Base-by-base conservation (phyloP, 2,888 invertebrate genomes). In the Octodonta nipae region DNA sequence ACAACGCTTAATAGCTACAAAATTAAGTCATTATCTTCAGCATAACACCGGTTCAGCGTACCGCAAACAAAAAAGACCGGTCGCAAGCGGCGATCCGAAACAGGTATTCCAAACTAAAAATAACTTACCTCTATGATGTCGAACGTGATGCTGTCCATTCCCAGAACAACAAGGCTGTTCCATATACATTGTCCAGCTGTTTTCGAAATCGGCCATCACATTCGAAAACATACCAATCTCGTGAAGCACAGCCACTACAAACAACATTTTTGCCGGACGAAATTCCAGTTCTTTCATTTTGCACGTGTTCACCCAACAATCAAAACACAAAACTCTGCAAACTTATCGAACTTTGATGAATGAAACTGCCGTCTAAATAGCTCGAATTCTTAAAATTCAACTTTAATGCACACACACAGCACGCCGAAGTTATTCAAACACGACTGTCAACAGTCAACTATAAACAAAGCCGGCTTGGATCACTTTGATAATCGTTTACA, bases 161-260 rank as follows among this genome's bases (percentile, higher is more conserved):
- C 71, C 68, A 34, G 71, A 64, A 58, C 75, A 75, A 55, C 75
- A 75, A 26, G 74, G 74, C 55, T 72, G 70, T 61, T 75, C 75
- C 64, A 70, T 71, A 56, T 68, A 75, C 48, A 72, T 68, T 26
- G 71, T 72, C 73, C 73, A 73, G 49, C 71, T 73, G 62, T 72
- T 73, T 45, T 68, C 74, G 58, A 65, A 62, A 44, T 61, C 73
- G 46, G 65, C 67, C 49, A 41, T 43, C 24, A 52, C 55, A 34
- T 41, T 38, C 28, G 45, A 28, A 32, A 56, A 46, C 29, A 49
- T 35, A 37, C 47, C 40, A 3, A 47, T 35, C 30, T 47, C 43
- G 32, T 46, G 40, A 31, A 54, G 32, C 42, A 53, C 44, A 32
- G 44, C 39, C 42, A 54, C 45, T 33, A 53, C 41, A 27, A 53